Evolutionary conservation across 2,797 vertebrate species (phyloP).

Genomic region (Chromis chromis): DNA sequence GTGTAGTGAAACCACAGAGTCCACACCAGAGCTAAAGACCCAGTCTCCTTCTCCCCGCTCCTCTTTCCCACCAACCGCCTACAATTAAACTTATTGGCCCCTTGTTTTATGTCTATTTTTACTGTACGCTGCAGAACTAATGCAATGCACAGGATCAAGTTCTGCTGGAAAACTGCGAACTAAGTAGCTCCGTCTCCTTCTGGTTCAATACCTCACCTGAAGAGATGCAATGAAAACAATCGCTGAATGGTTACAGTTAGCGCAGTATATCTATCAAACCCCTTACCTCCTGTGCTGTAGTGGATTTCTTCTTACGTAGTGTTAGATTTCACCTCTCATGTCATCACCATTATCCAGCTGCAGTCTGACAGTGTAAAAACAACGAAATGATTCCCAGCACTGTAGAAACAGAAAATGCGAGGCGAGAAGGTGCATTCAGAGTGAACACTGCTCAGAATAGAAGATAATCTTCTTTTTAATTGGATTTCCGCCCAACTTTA

Average conservation of each 20-base stretch:
- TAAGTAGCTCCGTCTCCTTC: constrained; percentile 39
- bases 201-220: constrained; percentile 44
- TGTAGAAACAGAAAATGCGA: constrained; percentile 30
- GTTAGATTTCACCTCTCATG: constrained; percentile 51
- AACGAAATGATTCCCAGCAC: constrained; percentile 44
- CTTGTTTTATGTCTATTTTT: constrained; percentile 80
- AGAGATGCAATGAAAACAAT: constrained; percentile 18
- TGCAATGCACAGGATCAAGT: constrained; percentile 31
- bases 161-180: constrained; percentile 42
- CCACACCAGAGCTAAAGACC: constrained; percentile 74
- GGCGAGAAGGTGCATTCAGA: constrained; percentile 30
- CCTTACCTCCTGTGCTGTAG: constrained; percentile 23
- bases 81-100: constrained; percentile 78
- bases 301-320: constrained; percentile 44
- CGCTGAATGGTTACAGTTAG: constrained; percentile 19
- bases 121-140: constrained; percentile 66
- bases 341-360: constrained; percentile 59
- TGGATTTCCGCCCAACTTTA: constrained; percentile 34
- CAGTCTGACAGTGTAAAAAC: constrained; percentile 57
- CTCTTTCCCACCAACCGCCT: constrained; percentile 77
- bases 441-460: constrained; percentile 31
- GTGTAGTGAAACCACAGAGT: constrained; percentile 79
- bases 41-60: constrained; percentile 56
- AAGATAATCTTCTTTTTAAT: constrained; percentile 35
- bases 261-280: constrained; percentile 44